Evolutionary conservation across 53 echinoderm and acorn worm species (phyloP).

Genomic region (Actinopyga echinites): DNA sequence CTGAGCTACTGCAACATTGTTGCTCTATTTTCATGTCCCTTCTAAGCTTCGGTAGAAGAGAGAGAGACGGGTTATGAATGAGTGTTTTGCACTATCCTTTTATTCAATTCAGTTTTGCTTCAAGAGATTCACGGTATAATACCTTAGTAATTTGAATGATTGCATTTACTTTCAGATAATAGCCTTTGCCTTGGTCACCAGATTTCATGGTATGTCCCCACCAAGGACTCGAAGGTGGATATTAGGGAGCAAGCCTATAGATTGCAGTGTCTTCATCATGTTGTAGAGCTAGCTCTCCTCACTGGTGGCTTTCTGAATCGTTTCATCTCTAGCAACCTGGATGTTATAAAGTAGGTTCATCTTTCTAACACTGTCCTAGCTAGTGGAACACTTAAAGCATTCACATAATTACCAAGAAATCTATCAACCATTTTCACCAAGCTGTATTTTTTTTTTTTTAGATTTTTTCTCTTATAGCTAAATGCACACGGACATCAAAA

Average conservation of each 20-base stretch:
- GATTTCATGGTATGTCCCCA: constrained; percentile 13
- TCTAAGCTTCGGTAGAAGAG: no score
- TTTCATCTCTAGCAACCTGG: constrained; percentile 6
- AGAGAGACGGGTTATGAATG: no score
- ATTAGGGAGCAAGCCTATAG: not conserved
- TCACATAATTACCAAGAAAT: not conserved
- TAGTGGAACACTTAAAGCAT: not conserved
- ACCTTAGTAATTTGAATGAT: no score
- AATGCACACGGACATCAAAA: not conserved
- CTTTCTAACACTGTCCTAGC: not conserved
- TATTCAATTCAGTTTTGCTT: no score
- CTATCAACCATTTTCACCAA: not conserved
- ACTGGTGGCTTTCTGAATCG: not conserved
- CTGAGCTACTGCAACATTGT: no score
- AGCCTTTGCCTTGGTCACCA: constrained; percentile 29
- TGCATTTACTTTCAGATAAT: constrained; percentile 1
- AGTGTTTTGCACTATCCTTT: no score
- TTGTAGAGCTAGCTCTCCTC: constrained; percentile 16
- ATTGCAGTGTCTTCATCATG: constrained; percentile 24
- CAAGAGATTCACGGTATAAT: no score
- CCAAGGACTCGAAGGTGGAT: not conserved
- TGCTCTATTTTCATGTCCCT: no score
- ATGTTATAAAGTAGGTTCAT: constrained; percentile 16
- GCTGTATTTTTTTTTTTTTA: not conserved
- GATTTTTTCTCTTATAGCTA: not conserved